Conservation (phyloP, 2,113 vertebrate species). For the Ctenodactylus gundi region DNA sequence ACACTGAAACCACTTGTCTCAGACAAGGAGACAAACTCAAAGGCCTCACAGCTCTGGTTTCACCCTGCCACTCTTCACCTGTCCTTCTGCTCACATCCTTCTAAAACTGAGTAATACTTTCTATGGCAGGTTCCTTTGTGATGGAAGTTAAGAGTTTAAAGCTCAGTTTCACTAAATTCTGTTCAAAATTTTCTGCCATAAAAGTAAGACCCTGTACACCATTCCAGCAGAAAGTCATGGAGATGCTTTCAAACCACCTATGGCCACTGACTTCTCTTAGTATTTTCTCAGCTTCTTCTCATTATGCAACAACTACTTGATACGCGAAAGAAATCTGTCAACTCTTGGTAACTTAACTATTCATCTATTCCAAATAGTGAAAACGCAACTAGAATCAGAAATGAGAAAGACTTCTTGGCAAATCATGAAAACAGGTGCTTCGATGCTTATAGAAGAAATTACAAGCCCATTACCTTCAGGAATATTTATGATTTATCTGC, state of each 20-base stretch:
- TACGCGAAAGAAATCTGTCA: neutral
- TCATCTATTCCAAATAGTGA: neutral
- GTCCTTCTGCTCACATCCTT: neutral
- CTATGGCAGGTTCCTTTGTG: neutral
- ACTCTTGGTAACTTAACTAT: neutral
- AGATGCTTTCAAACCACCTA: neutral
- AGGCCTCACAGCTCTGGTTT: neutral
- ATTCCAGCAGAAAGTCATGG: neutral
- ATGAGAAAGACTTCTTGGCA: conserved; percentile 27
- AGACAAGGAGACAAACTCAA: neutral
- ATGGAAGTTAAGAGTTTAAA: neutral
- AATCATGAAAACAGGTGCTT: conserved; percentile 45
- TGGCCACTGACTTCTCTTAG: neutral
- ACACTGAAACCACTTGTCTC: neutral
- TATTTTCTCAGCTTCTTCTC: neutral
- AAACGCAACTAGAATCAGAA: conserved; percentile 34
- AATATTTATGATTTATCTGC: conserved; percentile 16
- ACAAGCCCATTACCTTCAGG: neutral
- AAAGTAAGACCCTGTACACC: neutral
- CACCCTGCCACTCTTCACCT: neutral
- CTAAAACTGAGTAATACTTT: neutral
- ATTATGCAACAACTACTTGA: neutral
- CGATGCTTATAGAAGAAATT: conserved; percentile 46
- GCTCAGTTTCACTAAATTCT: neutral
- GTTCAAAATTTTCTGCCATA: neutral